phyloP scores from a whole-genome alignment of 2,888 invertebrate species.

The Stenoptilia bipunctidactyla region DNA sequence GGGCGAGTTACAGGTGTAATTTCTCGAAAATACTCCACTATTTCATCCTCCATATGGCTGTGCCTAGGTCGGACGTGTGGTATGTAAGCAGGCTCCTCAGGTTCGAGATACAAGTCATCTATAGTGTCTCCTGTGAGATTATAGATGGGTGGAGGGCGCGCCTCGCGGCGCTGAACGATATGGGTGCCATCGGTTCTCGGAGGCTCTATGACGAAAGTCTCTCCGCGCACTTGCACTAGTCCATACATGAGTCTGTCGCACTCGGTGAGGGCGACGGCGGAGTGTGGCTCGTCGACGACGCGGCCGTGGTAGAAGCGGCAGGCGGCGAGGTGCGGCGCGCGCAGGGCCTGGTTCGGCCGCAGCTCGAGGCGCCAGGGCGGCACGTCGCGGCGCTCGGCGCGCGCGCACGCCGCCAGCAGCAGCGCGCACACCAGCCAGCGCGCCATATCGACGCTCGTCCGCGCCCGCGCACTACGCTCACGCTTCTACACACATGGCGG shows the following conservation, averaged over 20 bases:
- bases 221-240: conserved; percentile 49
- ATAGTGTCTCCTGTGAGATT: conserved; percentile 57
- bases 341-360: conserved; percentile 50
- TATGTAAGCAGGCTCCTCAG: conserved; percentile 27
- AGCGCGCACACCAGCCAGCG: conserved; percentile 52
- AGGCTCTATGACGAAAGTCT: conserved; percentile 64
- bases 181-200: conserved; percentile 31
- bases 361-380: conserved; percentile 55
- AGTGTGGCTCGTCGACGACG: conserved; percentile 42
- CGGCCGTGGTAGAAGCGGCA: conserved; percentile 54
- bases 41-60: conserved; percentile 29
- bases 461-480: conserved; percentile 41
- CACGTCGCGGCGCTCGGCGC: conserved; percentile 32
- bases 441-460: conserved; percentile 45
- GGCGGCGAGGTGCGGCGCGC: conserved; percentile 50
- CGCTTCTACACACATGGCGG: conserved; percentile 63
- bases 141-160: conserved; percentile 41
- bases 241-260: conserved; percentile 67
- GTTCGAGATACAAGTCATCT: conserved; percentile 52
- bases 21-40: conserved; percentile 43
- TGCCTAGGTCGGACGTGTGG: conserved; percentile 41
- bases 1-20: conserved; percentile 43
- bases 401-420: conserved; percentile 33
- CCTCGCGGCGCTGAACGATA: conserved; percentile 49
- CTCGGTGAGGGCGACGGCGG: conserved; percentile 64